Percentiles rank a stretch among this genome's conserved stretches.
Conservation (phyloP, 2,888 invertebrate species). For the Cephus pygmeus region DNA sequence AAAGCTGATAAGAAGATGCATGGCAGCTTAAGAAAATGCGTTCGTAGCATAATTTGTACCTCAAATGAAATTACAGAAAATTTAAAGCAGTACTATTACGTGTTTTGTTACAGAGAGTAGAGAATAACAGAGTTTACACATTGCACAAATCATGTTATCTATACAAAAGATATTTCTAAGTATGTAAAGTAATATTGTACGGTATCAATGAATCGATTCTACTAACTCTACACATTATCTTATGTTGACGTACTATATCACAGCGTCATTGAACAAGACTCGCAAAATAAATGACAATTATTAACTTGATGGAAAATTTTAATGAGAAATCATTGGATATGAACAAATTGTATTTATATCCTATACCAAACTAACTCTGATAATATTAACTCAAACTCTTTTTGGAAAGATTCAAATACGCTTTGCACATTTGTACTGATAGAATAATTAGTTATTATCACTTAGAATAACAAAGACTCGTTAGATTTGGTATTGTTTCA, state of each 20-base stretch:
- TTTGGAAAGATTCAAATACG: constrained; percentile 19
- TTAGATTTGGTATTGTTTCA: neutral
- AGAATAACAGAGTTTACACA: neutral
- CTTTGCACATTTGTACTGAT: constrained; percentile 22
- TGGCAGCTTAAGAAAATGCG: neutral
- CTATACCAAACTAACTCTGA: neutral
- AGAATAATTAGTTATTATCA: constrained; percentile 18
- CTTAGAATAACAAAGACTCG: neutral
- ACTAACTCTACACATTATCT: neutral
- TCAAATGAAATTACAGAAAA: neutral
- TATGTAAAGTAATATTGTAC: neutral
- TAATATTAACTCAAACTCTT: neutral
- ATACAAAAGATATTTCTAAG: neutral
- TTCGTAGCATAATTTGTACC: neutral
- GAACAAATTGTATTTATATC: neutral
- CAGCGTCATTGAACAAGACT: neutral
- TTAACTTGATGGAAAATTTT: neutral
- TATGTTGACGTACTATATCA: neutral
- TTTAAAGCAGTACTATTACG: neutral
- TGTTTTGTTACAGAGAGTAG: neutral
- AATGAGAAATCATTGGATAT: neutral
- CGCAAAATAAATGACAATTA: neutral
- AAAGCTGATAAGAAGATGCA: neutral
- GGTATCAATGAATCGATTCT: neutral
- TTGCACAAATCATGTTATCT: neutral